phyloP scores from a whole-genome alignment of 2,888 invertebrate species.

The Loripinus fragilis region DNA sequence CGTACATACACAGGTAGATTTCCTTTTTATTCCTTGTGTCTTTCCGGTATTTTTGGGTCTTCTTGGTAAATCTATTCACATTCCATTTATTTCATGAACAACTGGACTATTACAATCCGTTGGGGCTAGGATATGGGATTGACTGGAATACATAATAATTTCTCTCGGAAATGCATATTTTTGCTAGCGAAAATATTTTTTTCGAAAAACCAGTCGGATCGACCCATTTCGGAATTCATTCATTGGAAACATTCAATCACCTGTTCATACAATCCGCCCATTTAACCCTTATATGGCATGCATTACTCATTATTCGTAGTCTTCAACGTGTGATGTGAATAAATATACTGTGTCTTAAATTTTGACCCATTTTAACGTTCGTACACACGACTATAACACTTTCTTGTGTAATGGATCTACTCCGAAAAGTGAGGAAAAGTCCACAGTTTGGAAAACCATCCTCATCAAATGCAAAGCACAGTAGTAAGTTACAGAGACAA shows the following conservation, averaged over 20 bases:
- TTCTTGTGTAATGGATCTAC: slow-evolving; percentile 34
- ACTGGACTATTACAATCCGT: no score
- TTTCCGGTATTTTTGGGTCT: no score
- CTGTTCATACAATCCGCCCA: slow-evolving; percentile 10
- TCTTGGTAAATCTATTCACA: no score
- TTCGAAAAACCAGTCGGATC: slow-evolving; percentile 5
- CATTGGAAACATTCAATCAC: slow-evolving; percentile 12
- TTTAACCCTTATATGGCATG: slow-evolving; percentile 15
- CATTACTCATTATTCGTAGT: slow-evolving; percentile 5
- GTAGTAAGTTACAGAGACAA: slow-evolving; percentile 56
- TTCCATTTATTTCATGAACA: no score
- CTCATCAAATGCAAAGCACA: slow-evolving; percentile 35
- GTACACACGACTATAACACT: neutral
- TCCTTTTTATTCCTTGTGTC: no score
- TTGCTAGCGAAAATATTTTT: no score
- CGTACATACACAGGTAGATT: no score
- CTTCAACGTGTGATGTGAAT: neutral
- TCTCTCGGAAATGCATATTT: no score
- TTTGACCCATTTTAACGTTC: slow-evolving; percentile 9
- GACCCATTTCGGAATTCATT: slow-evolving; percentile 5
- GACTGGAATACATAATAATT: no score
- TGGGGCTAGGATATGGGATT: no score
- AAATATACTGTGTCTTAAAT: neutral
- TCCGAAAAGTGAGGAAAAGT: slow-evolving; percentile 57
- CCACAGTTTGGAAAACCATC: slow-evolving; percentile 45